Evolutionary conservation across 2,888 invertebrate genomes (phyloP), one percentile per base, ranked within the genome.

Genomic region (Drosophila gaucha): DNA sequence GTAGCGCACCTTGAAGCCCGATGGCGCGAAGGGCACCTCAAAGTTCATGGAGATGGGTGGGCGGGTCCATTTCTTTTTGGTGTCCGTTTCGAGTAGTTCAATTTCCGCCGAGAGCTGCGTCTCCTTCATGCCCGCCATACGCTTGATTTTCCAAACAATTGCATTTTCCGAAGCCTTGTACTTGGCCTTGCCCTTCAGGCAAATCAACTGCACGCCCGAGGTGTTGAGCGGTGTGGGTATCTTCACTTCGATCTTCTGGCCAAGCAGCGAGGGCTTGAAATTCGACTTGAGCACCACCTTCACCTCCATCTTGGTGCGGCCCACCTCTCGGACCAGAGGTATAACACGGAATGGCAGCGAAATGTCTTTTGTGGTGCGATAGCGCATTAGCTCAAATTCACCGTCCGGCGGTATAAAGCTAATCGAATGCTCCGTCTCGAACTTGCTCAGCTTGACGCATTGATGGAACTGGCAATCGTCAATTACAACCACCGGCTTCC

Each of bases 381-480:
- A 99, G 95, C 98, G 96, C 99, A 99, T 99, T 30, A 99, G 94
- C 92, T 99, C 99, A 90, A 99, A 99, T 93, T 99, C 99, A 44
- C 99, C 99, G 92, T 99, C 99, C 1, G 99, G 99, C 64, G 99
- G 99, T 90, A 99, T 99, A 93, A 99, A 99, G 83, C 98, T 98
- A 91, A 99, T 99, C 90, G 99, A 98, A 93, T 99, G 99, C 92
- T 99, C 99, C 0, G 99, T 99, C 93, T 99, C 99, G 92, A 99
- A 99, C 94, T 99, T 99, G 92, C 98, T 98, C 62, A 99, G 94
- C 91, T 99, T 99, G 49, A 99, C 99, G 91, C 99, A 99, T 92
- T 99, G 99, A 92, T 99, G 99, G 93, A 99, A 99, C 93, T 99
- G 99, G 89, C 99, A 99, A 93, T 99, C 99, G 90, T 99, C 99